Percentiles rank a stretch among this genome's conserved stretches.
Conservation (phyloP, 2,113 vertebrate genomes). For the Chaenogobius annularis region DNA sequence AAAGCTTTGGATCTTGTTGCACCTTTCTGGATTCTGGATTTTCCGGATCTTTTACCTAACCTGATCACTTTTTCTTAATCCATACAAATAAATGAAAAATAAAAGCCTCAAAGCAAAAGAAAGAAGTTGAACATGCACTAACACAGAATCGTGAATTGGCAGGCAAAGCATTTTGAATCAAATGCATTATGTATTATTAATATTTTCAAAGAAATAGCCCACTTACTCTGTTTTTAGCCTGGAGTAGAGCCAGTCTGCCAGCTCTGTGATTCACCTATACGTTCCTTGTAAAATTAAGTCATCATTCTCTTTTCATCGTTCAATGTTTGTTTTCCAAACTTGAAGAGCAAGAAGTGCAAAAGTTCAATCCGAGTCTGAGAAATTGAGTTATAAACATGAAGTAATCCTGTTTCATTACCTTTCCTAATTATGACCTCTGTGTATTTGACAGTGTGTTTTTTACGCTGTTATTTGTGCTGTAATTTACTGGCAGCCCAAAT, state of each 20-base stretch:
- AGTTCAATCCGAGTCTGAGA: background rate
- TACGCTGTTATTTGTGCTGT: constrained; percentile 21
- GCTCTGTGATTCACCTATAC: background rate
- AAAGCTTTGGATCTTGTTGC: too few species aligned
- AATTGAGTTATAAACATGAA: background rate
- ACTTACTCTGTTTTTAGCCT: background rate
- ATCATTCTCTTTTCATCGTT: background rate
- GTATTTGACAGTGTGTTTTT: constrained; percentile 8
- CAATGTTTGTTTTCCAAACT: background rate
- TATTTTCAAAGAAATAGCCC: background rate
- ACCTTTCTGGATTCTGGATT: too few species aligned
- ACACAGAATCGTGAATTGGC: too few species aligned
- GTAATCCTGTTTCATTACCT: constrained; percentile 5
- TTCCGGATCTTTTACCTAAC: too few species aligned
- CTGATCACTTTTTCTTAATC: too few species aligned
- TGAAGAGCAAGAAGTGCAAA: background rate
- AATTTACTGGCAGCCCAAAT: constrained; percentile 36
- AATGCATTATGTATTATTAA: too few species aligned
- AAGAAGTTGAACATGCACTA: too few species aligned
- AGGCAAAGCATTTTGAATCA: too few species aligned
- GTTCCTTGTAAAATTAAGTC: background rate
- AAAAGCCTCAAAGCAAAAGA: too few species aligned
- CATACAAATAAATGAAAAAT: too few species aligned
- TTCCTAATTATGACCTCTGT: background rate
- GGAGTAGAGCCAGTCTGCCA: background rate